These are phyloP conservation scores for Enteromius mattozi DNA, from an alignment of 2,797 vertebrate genomes.

Conservation along the genomic window DNA sequence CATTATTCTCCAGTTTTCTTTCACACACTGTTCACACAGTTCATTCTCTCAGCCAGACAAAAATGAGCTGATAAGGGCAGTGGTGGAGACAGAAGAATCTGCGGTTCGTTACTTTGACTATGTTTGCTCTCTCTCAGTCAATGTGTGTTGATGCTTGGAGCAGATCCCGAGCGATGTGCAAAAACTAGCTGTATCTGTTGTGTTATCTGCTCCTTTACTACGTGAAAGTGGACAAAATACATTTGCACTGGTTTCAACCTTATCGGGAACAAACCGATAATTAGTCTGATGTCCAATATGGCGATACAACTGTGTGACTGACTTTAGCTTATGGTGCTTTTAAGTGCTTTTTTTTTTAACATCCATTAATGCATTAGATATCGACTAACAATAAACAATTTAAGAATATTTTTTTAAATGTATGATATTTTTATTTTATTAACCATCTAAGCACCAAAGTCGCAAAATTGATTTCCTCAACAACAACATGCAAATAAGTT, in stretches of 20 bases:
- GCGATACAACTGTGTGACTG: not conserved
- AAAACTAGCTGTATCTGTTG: not conserved
- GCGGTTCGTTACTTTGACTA: not conserved
- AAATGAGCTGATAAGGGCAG: conserved; percentile 10
- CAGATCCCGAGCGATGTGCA: not conserved
- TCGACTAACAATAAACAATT: not conserved
- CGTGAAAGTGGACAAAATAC: not conserved
- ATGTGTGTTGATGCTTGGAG: not conserved
- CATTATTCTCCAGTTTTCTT: conserved; percentile 38
- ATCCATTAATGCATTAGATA: not conserved
- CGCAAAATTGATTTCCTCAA: too few relatives aligned
- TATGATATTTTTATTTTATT: not conserved
- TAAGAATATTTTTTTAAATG: not conserved
- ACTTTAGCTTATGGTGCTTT: not conserved
- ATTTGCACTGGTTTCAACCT: not conserved
- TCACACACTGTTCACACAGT: conserved; percentile 16
- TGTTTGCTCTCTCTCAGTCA: conserved; percentile 7
- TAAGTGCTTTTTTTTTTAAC: not conserved
- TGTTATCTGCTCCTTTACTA: conserved; percentile 2
- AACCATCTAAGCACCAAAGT: too few relatives aligned
- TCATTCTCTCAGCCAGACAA: not conserved
- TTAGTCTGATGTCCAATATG: not conserved
- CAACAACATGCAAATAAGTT: too few relatives aligned
- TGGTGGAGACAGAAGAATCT: not conserved
- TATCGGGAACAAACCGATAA: conserved; percentile 1